Conservation (phyloP, 2,797 vertebrate genomes). For the Pangasius mekongensis region DNA sequence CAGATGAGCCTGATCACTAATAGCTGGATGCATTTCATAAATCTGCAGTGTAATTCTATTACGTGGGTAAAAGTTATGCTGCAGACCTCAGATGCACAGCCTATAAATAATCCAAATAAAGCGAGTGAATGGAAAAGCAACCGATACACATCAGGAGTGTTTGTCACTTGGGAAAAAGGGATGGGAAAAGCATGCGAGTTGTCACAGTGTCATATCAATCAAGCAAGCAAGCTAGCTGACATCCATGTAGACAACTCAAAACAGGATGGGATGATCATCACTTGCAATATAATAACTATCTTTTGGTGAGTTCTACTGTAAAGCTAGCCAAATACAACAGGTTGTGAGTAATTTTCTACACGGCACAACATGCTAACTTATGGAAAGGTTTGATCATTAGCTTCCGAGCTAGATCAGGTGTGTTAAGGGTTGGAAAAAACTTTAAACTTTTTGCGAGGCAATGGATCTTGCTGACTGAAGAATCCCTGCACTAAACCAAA, state of each 20-base stretch:
- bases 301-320: neutral
- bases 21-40: slow-evolving; percentile 47
- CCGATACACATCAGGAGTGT: slow-evolving; percentile 6
- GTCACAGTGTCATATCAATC: neutral
- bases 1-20: slow-evolving; percentile 42
- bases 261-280: neutral
- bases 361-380: neutral
- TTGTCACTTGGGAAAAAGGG: slow-evolving; percentile 1
- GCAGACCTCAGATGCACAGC: slow-evolving; percentile 26
- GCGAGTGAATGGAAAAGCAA: slow-evolving; percentile 32
- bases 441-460: neutral
- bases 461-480: neutral
- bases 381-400: neutral
- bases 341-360: neutral
- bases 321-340: neutral
- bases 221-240: neutral
- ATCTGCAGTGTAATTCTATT: slow-evolving; percentile 54
- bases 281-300: neutral
- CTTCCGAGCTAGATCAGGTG: neutral
- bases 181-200: slow-evolving; percentile 4
- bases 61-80: slow-evolving; percentile 41
- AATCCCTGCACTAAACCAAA: neutral
- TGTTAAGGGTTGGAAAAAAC: neutral
- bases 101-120: slow-evolving; percentile 57
- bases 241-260: neutral